Base-by-base conservation (phyloP, 2,888 invertebrate genomes). In the Atherix ibis region DNA sequence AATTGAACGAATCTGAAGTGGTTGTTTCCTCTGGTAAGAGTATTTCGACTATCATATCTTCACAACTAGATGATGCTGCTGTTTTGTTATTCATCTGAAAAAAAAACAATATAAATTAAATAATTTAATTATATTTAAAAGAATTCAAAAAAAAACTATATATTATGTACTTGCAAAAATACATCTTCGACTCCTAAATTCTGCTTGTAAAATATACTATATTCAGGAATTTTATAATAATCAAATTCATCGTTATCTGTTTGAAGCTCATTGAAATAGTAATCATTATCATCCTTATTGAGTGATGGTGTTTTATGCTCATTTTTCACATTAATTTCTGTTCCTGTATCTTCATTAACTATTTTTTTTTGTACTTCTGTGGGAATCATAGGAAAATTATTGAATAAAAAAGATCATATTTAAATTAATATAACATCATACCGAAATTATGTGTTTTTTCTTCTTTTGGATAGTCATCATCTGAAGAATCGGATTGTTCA, bases 181-280 rank as follows among this genome's bases (percentile, higher is more conserved):
- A 89, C 71, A 58, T 92, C 89, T 55, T 87, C 82, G 1, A 88
- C 71, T 6, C 78, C 71, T 1, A 92, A 81, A 22, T 79, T 69
- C 58, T 92, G 92, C 46, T 81, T 79, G 57, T 85, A 91, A 43
- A 74, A 70, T 55, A 89, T 77, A 24, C 76, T 75, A 62, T 84
- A 88, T 43, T 70, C 68, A 0, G 85, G 85, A 15, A 66, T 62
- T 50, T 70, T 68, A 27, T 78, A 68, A 38, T 72, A 71, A 43
- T 76, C 75, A 14, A 66, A 48, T 10, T 60, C 51, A 4, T 70
- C 69, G 2, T 67, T 66, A 26, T 71, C 65, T 43, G 66, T 65
- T 14, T 64, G 62, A n/a, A n/a, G n/a, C n/a, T n/a, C n/a, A n/a
- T n/a, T n/a, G n/a, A n/a, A n/a, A n/a, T n/a, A n/a, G n/a, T n/a